phyloP scores from a whole-genome alignment of 1,140 invertebrate genomes.

The Hesperophylax magnus region DNA sequence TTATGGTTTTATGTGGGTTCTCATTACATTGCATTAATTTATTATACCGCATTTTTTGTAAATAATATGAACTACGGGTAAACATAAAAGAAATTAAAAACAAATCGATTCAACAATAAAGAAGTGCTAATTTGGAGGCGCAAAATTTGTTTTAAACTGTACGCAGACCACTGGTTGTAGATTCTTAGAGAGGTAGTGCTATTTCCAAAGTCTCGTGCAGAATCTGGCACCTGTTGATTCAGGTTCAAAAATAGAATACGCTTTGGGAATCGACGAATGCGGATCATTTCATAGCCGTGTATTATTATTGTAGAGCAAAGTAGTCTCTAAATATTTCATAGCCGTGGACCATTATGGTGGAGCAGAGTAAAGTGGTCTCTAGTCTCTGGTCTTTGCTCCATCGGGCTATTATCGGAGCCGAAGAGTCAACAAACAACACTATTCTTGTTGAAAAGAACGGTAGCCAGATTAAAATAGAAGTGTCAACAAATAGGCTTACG shows the following conservation, averaged over 20 bases:
- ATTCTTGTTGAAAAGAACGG: conserved; percentile 6
- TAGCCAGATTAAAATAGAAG: not conserved
- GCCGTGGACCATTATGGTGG: not conserved
- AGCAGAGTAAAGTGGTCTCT: not conserved
- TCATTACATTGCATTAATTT: too few relatives aligned
- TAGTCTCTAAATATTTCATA: too few relatives aligned
- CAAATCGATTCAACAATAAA: too few relatives aligned
- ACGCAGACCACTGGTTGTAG: not conserved
- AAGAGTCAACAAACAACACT: not conserved
- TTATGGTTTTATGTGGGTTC: too few relatives aligned
- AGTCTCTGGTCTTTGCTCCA: not conserved
- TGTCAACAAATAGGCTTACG: conserved; percentile 9
- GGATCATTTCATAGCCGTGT: not conserved
- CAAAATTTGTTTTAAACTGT: too few relatives aligned
- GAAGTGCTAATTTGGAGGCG: too few relatives aligned
- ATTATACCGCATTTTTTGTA: not conserved
- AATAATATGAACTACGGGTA: not conserved
- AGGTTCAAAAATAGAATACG: conserved; percentile 1
- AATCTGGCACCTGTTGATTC: conserved; percentile 22
- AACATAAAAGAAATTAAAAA: not conserved
- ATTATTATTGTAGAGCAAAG: not conserved
- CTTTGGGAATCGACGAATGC: conserved; percentile 3
- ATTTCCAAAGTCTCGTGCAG: conserved; percentile 13
- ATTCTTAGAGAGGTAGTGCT: not conserved
- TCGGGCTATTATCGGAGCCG: not conserved